A percentile compares a stretch with the other conserved stretches of the same genome.
phyloP scores from a whole-genome alignment of 2,113 vertebrate species.

The Ivindomyrus marchei region DNA sequence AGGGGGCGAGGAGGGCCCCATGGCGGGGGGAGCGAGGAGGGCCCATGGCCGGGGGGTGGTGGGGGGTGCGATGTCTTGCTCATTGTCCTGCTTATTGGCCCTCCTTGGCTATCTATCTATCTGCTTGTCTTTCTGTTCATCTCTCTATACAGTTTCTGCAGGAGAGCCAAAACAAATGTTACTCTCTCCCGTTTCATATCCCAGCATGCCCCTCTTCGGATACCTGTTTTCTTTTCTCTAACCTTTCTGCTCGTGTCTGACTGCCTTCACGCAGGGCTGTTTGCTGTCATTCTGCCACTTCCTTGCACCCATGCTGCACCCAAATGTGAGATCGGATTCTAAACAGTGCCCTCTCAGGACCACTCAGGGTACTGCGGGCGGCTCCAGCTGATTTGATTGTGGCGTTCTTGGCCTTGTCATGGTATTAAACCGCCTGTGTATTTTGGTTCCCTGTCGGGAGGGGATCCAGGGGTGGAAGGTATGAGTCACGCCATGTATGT shows the following conservation, averaged over 20 bases:
- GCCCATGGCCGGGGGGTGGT: too few relatives aligned
- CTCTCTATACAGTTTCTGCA: not conserved
- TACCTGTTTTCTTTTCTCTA: not conserved
- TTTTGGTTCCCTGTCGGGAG: not conserved
- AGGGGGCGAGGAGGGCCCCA: not conserved
- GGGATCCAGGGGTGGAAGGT: slow-evolving; percentile 9
- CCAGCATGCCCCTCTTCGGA: not conserved
- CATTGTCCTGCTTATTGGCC: too few relatives aligned
- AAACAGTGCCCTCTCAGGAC: slow-evolving; percentile 13
- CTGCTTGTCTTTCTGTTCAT: not conserved
- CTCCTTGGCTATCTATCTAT: not conserved
- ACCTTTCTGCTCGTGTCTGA: not conserved
- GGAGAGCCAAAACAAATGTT: not conserved
- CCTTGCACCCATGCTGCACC: not conserved
- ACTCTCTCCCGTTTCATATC: not conserved
- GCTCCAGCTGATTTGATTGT: not conserved
- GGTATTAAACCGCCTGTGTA: not conserved
- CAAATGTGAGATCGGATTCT: not conserved
- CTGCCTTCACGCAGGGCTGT: not conserved
- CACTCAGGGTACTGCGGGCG: not conserved
- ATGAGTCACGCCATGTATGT: not conserved
- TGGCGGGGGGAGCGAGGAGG: not conserved
- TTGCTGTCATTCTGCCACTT: not conserved
- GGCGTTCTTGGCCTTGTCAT: not conserved
- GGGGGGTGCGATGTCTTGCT: not conserved